phyloP scores from a whole-genome alignment of 2,888 invertebrate genomes.

The Cinara cedri region DNA sequence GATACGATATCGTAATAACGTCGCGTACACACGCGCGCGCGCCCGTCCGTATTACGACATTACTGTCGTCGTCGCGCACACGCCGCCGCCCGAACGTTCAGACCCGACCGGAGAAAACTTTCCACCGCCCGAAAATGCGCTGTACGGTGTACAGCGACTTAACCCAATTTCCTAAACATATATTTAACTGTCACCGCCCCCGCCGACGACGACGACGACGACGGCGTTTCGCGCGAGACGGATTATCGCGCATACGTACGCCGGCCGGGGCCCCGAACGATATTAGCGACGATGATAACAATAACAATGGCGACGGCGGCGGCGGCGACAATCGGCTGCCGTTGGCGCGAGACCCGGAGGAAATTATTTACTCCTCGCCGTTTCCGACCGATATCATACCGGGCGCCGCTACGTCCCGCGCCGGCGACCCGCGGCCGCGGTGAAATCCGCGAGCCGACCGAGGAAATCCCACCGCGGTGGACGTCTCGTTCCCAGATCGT shows the following conservation, averaged over 20 bases:
- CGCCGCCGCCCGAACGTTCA: constrained; percentile 2
- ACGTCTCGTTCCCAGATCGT: no score
- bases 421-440: no score
- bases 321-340: constrained; percentile 29
- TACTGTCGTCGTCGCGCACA: no score
- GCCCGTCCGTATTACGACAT: no score
- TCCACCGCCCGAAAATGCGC: no score
- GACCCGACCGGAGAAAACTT: constrained; percentile 38
- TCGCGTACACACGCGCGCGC: no score
- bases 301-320: no score
- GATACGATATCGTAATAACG: no score
- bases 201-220: background rate
- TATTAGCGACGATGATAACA: background rate
- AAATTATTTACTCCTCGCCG: constrained; percentile 54
- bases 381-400: constrained; percentile 49
- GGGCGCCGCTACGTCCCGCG: no score
- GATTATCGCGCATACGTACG: no score
- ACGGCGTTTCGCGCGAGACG: background rate
- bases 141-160: constrained; percentile 23
- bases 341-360: constrained; percentile 40
- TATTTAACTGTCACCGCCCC: constrained; percentile 50
- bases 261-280: constrained; percentile 26
- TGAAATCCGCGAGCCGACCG: background rate
- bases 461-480: no score
- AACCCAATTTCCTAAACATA: constrained; percentile 57